These are phyloP conservation scores for Thunnus thynnus DNA, from an alignment of 2,113 vertebrate species.

Conservation along the genomic window DNA sequence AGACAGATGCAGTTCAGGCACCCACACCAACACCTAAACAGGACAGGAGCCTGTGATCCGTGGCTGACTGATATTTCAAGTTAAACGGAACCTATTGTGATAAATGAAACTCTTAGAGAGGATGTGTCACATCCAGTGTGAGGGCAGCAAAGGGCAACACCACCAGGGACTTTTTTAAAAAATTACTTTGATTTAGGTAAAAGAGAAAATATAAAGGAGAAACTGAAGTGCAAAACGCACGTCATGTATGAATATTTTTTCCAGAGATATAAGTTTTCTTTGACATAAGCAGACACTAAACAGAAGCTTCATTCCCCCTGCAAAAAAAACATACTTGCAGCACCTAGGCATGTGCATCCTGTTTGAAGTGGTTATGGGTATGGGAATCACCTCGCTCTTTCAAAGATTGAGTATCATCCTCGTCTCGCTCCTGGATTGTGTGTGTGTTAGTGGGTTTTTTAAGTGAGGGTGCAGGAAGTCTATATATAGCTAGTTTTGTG, in stretches of 20 bases:
- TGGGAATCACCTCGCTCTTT: constrained; percentile 77
- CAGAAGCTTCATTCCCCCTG: constrained; percentile 30
- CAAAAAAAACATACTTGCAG: constrained; percentile 24
- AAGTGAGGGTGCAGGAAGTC: constrained; percentile 75
- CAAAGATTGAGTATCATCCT: constrained; percentile 54
- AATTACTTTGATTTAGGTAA: constrained; percentile 30
- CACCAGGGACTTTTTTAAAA: constrained; percentile 50
- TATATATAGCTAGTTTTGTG: constrained; percentile 79
- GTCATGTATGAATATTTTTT: constrained; percentile 34
- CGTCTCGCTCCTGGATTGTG: constrained; percentile 34
- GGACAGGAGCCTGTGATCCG: background rate
- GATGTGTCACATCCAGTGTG: constrained; percentile 68
- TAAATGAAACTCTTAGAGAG: constrained; percentile 62
- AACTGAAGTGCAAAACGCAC: background rate
- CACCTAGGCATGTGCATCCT: constrained; percentile 7
- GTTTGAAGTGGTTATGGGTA: constrained; percentile 78
- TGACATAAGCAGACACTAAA: constrained; percentile 36
- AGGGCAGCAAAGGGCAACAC: constrained; percentile 42
- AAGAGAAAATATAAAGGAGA: background rate
- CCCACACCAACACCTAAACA: constrained; percentile 1
- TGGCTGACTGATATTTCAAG: constrained; percentile 16
- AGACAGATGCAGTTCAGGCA: constrained; percentile 13
- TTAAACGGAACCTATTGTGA: constrained; percentile 33
- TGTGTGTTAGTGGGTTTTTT: constrained; percentile 61
- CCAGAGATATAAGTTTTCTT: constrained; percentile 6